Conservation (phyloP, 2,113 vertebrate species). For the Peromyscus polionotus region DNA sequence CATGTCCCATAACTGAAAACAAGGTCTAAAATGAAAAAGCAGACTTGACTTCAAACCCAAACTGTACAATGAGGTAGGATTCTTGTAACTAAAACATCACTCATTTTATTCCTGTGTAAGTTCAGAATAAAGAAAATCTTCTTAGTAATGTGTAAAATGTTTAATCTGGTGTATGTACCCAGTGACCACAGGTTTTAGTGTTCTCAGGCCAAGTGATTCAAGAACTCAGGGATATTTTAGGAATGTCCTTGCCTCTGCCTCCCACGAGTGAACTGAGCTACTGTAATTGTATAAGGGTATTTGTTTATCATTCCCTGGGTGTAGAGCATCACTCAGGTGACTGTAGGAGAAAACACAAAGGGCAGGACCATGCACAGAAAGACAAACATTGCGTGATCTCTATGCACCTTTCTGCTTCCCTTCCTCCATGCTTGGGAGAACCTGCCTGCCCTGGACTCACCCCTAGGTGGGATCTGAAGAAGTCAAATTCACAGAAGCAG, state of each 20-base stretch:
- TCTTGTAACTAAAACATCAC: too few relatives aligned
- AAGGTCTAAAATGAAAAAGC: neutral
- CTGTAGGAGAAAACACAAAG: neutral
- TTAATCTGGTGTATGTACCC: neutral
- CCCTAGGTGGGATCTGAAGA: neutral
- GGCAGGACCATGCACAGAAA: neutral
- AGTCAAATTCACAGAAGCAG: neutral
- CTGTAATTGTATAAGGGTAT: neutral
- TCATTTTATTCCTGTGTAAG: neutral
- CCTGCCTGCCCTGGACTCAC: neutral
- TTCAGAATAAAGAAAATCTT: neutral
- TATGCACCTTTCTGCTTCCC: neutral
- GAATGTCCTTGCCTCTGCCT: neutral
- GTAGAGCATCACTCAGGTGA: too few relatives aligned
- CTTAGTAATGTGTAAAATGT: too few relatives aligned
- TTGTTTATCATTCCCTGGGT: neutral
- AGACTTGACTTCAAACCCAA: neutral
- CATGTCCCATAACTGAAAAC: fast-evolving
- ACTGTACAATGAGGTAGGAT: too few relatives aligned
- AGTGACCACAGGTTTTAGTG: neutral
- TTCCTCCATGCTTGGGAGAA: neutral
- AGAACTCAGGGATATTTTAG: neutral
- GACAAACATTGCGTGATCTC: too few relatives aligned
- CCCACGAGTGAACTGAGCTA: neutral
- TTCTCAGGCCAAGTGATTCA: neutral